These are phyloP conservation scores for Malthinus seriepunctatus DNA, from an alignment of 2,888 invertebrate species.

Conservation along the genomic window DNA sequence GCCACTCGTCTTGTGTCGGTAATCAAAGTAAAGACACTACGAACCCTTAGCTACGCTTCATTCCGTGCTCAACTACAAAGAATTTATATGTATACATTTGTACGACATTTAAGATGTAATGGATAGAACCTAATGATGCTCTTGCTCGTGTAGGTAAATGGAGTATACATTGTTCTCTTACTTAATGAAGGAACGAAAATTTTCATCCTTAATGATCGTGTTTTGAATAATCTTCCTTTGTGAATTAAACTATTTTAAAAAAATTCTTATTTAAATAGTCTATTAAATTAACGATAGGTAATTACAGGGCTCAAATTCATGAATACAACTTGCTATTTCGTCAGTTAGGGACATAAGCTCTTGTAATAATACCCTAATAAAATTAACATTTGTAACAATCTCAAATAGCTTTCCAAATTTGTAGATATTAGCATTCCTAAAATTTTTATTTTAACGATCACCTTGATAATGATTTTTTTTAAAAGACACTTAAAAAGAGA, in stretches of 20 bases:
- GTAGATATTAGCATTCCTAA: slow-evolving; percentile 1
- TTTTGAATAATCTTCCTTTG: no score
- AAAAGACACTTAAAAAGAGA: no score
- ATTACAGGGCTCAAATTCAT: slow-evolving; percentile 8
- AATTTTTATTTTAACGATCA: no score
- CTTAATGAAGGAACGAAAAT: slow-evolving; percentile 18
- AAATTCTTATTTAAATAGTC: neutral
- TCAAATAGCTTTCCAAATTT: slow-evolving; percentile 1
- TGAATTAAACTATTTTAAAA: no score
- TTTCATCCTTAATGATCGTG: slow-evolving; percentile 6
- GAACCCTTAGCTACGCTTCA: slow-evolving; percentile 41
- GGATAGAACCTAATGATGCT: slow-evolving; percentile 40
- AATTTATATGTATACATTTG: slow-evolving; percentile 46
- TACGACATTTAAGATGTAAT: slow-evolving; percentile 42
- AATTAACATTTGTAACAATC: slow-evolving; percentile 12
- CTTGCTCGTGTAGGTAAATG: slow-evolving; percentile 20
- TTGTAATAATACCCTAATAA: slow-evolving; percentile 6
- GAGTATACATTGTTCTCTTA: slow-evolving; percentile 19
- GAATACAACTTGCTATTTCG: slow-evolving; percentile 4
- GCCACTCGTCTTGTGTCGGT: slow-evolving; percentile 38
- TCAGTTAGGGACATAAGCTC: slow-evolving; percentile 3
- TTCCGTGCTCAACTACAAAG: slow-evolving; percentile 44
- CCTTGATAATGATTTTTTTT: no score
- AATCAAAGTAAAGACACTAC: slow-evolving; percentile 42
- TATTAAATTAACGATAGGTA: slow-evolving; percentile 8